Base-by-base conservation (phyloP, 2,113 vertebrate species). In the Misgurnus mizolepis region DNA sequence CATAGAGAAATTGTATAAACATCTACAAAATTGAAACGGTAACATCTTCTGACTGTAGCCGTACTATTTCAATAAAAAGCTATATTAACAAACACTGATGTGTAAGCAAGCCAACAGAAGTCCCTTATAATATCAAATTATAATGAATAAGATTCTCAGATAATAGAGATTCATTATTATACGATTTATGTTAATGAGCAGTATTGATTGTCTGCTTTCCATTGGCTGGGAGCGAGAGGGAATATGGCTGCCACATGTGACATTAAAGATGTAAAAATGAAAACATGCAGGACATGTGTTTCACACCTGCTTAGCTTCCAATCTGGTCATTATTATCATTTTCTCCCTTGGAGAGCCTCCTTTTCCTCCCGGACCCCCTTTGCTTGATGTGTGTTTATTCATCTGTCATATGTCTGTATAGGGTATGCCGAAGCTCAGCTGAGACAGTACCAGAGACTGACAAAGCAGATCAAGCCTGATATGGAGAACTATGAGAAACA, bases 361-460 rank as follows among this genome's bases (percentile, higher is more conserved):
- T 50, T 67, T 61, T 15, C 58, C 14, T 40, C n/a, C 14, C 50
- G 40, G 50, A 72, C 70, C 55, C 55, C 55, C 40, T 27, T n/a
- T 27, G 71, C 18, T 58, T 43, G 50, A 53, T 41, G 18, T 65
- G 49, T 66, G 22, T 64, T 64, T 67, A 50, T 84, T 79, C 7
- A 71, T 80, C 34, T 17, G 1, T 77, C 11, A 43, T 58, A 11
- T 84, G 40, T 61, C 12, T 81, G 45, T 74, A 11, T 86, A 96
- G 98, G 98, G 77, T 99, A 96, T 2, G 97, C 98, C 0, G 95
- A 98, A 17, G 98, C 98, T n/a, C 98, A 99, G 80, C 90, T 98
- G 72, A 92, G 98, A 22, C 97, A 99, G 86, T 99, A 99, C 90
- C 98, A 97, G 86, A 84, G 98, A 53, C 89, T 99, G 84, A 97